Evolutionary conservation across 2,113 vertebrate genomes (phyloP).

Genomic region (Paracanthobrama guichenoti): DNA sequence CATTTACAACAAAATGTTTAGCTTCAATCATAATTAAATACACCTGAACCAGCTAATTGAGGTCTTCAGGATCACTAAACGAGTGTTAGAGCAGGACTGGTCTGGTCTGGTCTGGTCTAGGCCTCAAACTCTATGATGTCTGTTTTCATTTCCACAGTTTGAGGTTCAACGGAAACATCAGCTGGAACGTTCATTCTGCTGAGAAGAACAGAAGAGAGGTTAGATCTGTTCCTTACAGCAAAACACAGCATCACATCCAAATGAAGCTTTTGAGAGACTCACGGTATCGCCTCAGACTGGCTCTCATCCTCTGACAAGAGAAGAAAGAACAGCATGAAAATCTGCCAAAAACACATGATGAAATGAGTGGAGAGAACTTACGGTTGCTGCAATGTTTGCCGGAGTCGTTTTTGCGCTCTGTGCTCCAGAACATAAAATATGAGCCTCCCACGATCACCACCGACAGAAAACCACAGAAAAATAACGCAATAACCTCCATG

Average conservation of each 20-base stretch:
- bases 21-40: not conserved
- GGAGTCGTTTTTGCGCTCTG: not conserved
- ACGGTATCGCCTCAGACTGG: conserved; percentile 38
- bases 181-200: not conserved
- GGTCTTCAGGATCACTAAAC: not conserved
- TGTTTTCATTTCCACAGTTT: not conserved
- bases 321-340: not conserved
- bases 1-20: not conserved
- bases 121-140: not conserved
- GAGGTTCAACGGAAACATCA: not conserved
- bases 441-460: conserved; percentile 55
- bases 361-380: not conserved
- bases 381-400: not conserved
- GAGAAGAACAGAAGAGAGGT: conserved; percentile 3
- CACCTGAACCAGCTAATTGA: not conserved
- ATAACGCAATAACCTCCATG: conserved; percentile 60
- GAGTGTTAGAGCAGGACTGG: not conserved
- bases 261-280: not conserved
- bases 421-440: conserved; percentile 51
- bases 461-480: conserved; percentile 69
- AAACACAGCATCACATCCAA: not conserved
- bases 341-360: not conserved
- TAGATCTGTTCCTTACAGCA: not conserved
- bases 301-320: conserved; percentile 58
- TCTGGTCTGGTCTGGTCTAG: not conserved